A percentile compares a stretch with the other conserved stretches of the same genome.
Conservation (phyloP, 1,140 invertebrate species). For the Tetramorium alpestre region DNA sequence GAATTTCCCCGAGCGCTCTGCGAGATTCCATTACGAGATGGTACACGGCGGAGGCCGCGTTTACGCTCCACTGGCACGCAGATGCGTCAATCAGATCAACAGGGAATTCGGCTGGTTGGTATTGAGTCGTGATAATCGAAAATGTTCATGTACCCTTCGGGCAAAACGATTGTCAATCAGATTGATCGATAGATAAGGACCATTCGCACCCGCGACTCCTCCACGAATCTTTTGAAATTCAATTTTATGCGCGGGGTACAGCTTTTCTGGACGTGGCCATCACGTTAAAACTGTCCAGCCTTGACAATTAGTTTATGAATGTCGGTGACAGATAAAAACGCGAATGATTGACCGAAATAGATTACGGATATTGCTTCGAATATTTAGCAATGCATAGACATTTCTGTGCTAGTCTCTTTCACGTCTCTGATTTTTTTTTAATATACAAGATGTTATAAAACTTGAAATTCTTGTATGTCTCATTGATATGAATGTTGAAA, state of each 20-base stretch:
- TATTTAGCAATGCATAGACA: neutral
- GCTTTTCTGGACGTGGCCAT: constrained; percentile 23
- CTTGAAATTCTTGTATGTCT: neutral
- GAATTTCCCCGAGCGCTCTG: constrained; percentile 63
- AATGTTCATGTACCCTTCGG: constrained; percentile 52
- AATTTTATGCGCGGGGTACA: constrained; percentile 25
- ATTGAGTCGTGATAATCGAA: constrained; percentile 53
- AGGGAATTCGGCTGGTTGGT: constrained; percentile 52
- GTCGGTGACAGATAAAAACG: constrained; percentile 30
- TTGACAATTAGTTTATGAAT: constrained; percentile 53
- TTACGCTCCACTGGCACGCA: constrained; percentile 45
- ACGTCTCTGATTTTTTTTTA: neutral
- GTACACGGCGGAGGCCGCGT: constrained; percentile 10
- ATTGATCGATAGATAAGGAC: constrained; percentile 58
- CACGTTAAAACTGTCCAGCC: constrained; percentile 45
- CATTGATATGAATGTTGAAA: neutral
- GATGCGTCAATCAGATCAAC: constrained; percentile 52
- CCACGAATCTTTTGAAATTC: constrained; percentile 53
- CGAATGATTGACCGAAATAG: constrained; percentile 27
- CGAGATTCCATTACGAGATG: constrained; percentile 68
- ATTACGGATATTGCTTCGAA: constrained; percentile 24
- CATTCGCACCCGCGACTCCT: constrained; percentile 22
- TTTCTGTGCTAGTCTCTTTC: neutral
- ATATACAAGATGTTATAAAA: neutral
- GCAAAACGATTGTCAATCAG: constrained; percentile 61